Conservation (phyloP, 2,888 invertebrate species). For the Alloscopus bannaensis region DNA sequence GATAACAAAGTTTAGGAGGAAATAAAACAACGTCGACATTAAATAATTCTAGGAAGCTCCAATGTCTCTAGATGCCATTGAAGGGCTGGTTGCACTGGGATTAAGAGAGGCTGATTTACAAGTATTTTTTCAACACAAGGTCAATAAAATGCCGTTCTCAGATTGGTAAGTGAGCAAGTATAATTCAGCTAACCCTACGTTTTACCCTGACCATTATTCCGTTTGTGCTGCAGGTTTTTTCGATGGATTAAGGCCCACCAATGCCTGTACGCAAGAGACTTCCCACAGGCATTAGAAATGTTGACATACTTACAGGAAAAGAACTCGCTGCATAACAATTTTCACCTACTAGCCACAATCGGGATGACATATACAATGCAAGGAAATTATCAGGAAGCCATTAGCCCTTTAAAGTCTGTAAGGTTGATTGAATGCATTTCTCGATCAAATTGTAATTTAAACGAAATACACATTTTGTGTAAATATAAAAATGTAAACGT, state of each 20-base stretch:
- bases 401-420: slow-evolving; percentile 77
- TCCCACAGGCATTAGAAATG: slow-evolving; percentile 81
- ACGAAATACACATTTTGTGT: not conserved
- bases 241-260: slow-evolving; percentile 78
- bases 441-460: not conserved
- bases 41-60: slow-evolving; percentile 81
- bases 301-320: slow-evolving; percentile 82
- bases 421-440: slow-evolving; percentile 36
- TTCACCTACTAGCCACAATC: slow-evolving; percentile 81
- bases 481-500: not conserved
- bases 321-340: slow-evolving; percentile 82
- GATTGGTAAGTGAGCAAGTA: slow-evolving; percentile 78
- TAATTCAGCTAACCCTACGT: too few relatives aligned
- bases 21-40: slow-evolving; percentile 18
- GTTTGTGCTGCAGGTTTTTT: slow-evolving; percentile 59
- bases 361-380: slow-evolving; percentile 85
- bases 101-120: slow-evolving; percentile 85
- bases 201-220: too few relatives aligned
- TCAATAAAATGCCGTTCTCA: slow-evolving; percentile 75
- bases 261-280: slow-evolving; percentile 82
- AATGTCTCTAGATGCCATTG: slow-evolving; percentile 85
- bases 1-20: not conserved
- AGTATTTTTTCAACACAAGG: slow-evolving; percentile 82
- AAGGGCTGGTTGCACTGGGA: slow-evolving; percentile 83
- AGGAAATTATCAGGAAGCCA: slow-evolving; percentile 83